Conservation (phyloP, 2,113 vertebrate species). For the Cottus gobio region DNA sequence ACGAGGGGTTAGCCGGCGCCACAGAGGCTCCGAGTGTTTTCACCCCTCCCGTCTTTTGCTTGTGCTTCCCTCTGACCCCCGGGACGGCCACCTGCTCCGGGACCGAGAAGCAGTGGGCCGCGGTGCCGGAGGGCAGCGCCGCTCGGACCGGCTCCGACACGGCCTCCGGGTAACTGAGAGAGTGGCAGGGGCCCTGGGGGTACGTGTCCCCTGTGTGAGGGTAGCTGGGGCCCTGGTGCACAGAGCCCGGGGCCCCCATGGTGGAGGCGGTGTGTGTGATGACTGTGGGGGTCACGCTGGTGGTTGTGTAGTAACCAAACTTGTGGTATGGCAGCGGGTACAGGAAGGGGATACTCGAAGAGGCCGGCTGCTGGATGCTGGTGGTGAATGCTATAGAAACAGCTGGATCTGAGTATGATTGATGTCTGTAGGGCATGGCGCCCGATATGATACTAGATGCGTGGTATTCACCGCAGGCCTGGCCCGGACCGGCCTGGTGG, state of each 20-base stretch:
- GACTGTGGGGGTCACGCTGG: slow-evolving; percentile 75
- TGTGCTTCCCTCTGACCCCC: slow-evolving; percentile 61
- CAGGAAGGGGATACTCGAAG: slow-evolving; percentile 67
- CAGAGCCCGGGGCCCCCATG: slow-evolving; percentile 52
- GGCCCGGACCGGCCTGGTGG: slow-evolving; percentile 65
- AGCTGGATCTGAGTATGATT: slow-evolving; percentile 62
- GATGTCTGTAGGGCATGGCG: slow-evolving; percentile 29
- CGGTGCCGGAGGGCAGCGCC: slow-evolving; percentile 43
- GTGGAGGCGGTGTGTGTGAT: slow-evolving; percentile 82
- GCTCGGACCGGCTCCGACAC: slow-evolving; percentile 61
- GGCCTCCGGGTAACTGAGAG: slow-evolving; percentile 65
- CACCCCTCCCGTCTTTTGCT: slow-evolving; percentile 70
- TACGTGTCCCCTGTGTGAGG: slow-evolving; percentile 55
- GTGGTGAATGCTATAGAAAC: slow-evolving; percentile 48
- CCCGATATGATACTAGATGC: slow-evolving; percentile 55
- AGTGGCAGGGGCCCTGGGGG: slow-evolving; percentile 56
- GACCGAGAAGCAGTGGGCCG: slow-evolving; percentile 75
- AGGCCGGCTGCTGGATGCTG: slow-evolving; percentile 50
- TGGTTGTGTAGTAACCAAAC: slow-evolving; percentile 67
- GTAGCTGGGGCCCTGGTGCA: slow-evolving; percentile 65
- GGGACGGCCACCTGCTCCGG: slow-evolving; percentile 69
- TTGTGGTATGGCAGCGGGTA: slow-evolving; percentile 75
- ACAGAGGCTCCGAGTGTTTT: slow-evolving; percentile 59
- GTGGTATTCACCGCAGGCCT: slow-evolving; percentile 71
- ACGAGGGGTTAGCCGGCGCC: not conserved